Base-by-base conservation (phyloP, 37 sponge, comb jelly and placozoan genomes). In the Mnemiopsis leidyi region DNA sequence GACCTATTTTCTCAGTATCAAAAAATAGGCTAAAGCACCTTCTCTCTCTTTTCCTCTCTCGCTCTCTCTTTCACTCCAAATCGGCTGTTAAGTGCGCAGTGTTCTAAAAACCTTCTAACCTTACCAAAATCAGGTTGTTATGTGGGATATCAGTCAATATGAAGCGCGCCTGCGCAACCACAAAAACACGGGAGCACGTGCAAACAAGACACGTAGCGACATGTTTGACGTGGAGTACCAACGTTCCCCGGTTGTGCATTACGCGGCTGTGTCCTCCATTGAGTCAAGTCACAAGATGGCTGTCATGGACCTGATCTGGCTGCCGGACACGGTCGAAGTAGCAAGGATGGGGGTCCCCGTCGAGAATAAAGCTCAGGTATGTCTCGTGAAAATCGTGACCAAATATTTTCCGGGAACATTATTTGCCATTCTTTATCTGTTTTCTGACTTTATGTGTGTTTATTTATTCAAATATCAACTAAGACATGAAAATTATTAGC, bases 71-170 rank as follows among this genome's bases (percentile, higher is more conserved):
- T n/a, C n/a, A n/a, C n/a, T n/a, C n/a, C n/a, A n/a, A n/a, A n/a
- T n/a, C n/a, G n/a, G n/a, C n/a, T n/a, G n/a, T n/a, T n/a, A n/a
- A n/a, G n/a, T n/a, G n/a, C n/a, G n/a, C n/a, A n/a, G n/a, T n/a
- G n/a, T n/a, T n/a, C n/a, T n/a, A n/a, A n/a, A n/a, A n/a, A n/a
- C n/a, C n/a, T n/a, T n/a, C n/a, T n/a, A n/a, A n/a, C n/a, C n/a
- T n/a, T n/a, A n/a, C n/a, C n/a, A n/a, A n/a, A n/a, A 48, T 0
- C 95, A 98, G 94, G 69, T 98, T 1, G 96, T 98, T 38, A 38
- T 98, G 93, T 98, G 99, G 99, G 96, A 98, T 76, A 95, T 98
- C 29, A 76, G 94, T 3, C 94, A 94, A 29, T 68, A 97, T 92
- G 95, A 96, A 69, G 96, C 95, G 34, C 73, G 93, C 28, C 93